Evolutionary conservation across 2,888 invertebrate genomes (phyloP).

Genomic region (Tholera decimalis): DNA sequence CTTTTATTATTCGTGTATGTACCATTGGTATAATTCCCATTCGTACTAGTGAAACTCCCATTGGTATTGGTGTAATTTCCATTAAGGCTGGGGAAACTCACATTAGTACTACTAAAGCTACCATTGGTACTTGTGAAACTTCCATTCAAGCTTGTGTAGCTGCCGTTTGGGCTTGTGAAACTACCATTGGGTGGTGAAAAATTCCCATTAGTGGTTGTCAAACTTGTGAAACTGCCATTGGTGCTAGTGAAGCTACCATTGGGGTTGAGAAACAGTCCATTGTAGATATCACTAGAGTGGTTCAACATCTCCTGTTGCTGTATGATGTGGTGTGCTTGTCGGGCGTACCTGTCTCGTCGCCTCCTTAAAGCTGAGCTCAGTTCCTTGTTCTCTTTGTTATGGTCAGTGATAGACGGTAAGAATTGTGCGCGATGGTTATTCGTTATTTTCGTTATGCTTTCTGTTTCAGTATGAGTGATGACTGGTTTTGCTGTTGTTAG

Average conservation of each 20-base stretch:
- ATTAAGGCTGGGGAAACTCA: slow-evolving; percentile 45
- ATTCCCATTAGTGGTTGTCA: slow-evolving; percentile 46
- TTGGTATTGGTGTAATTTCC: slow-evolving; percentile 65
- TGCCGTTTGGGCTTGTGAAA: slow-evolving; percentile 47
- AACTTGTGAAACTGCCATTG: slow-evolving; percentile 44
- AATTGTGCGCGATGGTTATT: slow-evolving; percentile 73
- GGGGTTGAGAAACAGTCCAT: slow-evolving; percentile 70
- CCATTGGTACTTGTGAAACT: slow-evolving; percentile 46
- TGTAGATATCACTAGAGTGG: slow-evolving; percentile 77
- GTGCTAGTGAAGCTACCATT: slow-evolving; percentile 46
- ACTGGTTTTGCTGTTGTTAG: slow-evolving; percentile 83
- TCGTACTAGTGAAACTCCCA: slow-evolving; percentile 64
- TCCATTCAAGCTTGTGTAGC: slow-evolving; percentile 50
- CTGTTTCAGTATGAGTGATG: slow-evolving; percentile 76
- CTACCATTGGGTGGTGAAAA: slow-evolving; percentile 59
- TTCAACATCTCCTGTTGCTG: slow-evolving; percentile 94
- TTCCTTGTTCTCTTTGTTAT: slow-evolving; percentile 91
- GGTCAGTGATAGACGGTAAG: slow-evolving; percentile 78
- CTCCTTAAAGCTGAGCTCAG: slow-evolving; percentile 95
- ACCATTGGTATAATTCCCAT: slow-evolving; percentile 71
- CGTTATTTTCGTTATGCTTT: slow-evolving; percentile 68
- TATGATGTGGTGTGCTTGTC: slow-evolving; percentile 96
- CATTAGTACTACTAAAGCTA: slow-evolving; percentile 52
- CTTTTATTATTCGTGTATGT: slow-evolving; percentile 67
- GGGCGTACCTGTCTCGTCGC: slow-evolving; percentile 95